phyloP scores from a whole-genome alignment of 1,140 invertebrate species.

The Agraylea sexmaculata region DNA sequence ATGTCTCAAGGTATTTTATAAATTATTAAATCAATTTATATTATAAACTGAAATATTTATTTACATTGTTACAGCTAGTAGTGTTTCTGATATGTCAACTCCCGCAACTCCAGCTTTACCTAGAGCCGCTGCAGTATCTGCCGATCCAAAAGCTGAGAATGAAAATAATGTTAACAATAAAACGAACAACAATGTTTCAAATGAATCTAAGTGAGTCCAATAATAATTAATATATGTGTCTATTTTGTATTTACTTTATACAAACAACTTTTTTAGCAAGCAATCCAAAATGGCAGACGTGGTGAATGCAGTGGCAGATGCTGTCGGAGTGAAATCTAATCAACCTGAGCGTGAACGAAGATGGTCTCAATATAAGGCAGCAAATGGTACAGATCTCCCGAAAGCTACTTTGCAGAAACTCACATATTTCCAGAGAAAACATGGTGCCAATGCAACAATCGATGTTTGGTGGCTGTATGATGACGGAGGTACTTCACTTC shows the following conservation, averaged over 20 bases:
- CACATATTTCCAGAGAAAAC: conserved; percentile 62
- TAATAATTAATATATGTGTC: no score
- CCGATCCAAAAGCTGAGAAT: conserved; percentile 31
- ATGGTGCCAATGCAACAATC: conserved; percentile 66
- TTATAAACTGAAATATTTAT: conserved; percentile 2
- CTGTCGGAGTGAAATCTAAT: conserved; percentile 11
- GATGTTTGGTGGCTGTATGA: conserved; percentile 99
- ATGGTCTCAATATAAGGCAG: conserved; percentile 31
- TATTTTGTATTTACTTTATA: no score
- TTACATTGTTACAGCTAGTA: conserved; percentile 44
- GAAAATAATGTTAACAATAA: conserved; percentile 24
- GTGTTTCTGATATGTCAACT: conserved; percentile 50
- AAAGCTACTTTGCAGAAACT: conserved; percentile 33
- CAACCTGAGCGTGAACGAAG: conserved; percentile 15
- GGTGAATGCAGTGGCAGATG: conserved; percentile 16
- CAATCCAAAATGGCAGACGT: conserved; percentile 19
- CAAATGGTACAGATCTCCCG: conserved; percentile 41
- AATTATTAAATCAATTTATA: conserved; percentile 3
- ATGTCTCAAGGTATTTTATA: conserved; percentile 46
- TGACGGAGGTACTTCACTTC: conserved; percentile 53
- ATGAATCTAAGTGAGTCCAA: no score
- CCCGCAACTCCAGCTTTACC: conserved; percentile 40
- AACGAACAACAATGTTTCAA: conserved; percentile 21
- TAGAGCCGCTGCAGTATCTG: conserved; percentile 38
- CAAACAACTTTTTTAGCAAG: no score